Percentiles rank a stretch among this genome's conserved stretches.
phyloP scores from a whole-genome alignment of 2,888 invertebrate species.

The Agrochola macilenta region DNA sequence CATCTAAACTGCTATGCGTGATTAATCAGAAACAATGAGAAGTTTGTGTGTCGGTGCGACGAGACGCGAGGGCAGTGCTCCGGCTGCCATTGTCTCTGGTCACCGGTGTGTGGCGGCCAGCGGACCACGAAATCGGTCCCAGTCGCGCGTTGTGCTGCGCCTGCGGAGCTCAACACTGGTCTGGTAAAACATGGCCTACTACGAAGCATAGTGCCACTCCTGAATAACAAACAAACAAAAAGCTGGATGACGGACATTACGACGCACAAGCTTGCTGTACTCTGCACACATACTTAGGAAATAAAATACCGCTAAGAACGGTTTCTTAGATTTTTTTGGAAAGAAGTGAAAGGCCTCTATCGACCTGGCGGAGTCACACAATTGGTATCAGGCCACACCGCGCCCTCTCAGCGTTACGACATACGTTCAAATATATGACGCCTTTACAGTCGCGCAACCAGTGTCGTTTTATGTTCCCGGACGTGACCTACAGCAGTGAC shows the following conservation, averaged over 20 bases:
- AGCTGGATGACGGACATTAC: not conserved
- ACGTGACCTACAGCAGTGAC: slow-evolving; percentile 45
- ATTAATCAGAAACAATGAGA: slow-evolving; percentile 84
- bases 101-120: slow-evolving; percentile 87
- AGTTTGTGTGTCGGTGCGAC: slow-evolving; percentile 75
- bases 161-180: slow-evolving; percentile 53
- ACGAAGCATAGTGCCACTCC: slow-evolving; percentile 35
- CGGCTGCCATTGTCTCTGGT: slow-evolving; percentile 83
- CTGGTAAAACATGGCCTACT: slow-evolving; percentile 49
- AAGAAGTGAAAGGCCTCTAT: slow-evolving; percentile 14
- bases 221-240: slow-evolving; percentile 19
- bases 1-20: slow-evolving; percentile 74
- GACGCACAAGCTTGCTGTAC: not conserved
- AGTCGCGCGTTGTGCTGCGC: slow-evolving; percentile 73
- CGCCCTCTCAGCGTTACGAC: slow-evolving; percentile 25
- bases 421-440: slow-evolving; percentile 33
- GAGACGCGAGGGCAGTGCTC: slow-evolving; percentile 82
- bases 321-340: not conserved
- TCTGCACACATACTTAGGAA: not conserved
- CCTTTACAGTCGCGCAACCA: slow-evolving; percentile 38
- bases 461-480: slow-evolving; percentile 40
- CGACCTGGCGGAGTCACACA: slow-evolving; percentile 5
- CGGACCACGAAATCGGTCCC: slow-evolving; percentile 88
- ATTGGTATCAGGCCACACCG: slow-evolving; percentile 30
- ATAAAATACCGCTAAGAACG: not conserved